A percentile compares a stretch with the other conserved stretches of the same genome.
These are phyloP conservation scores for Chaetogeoica ovagalla DNA, from an alignment of 2,888 invertebrate genomes.

Conservation along the genomic window DNA sequence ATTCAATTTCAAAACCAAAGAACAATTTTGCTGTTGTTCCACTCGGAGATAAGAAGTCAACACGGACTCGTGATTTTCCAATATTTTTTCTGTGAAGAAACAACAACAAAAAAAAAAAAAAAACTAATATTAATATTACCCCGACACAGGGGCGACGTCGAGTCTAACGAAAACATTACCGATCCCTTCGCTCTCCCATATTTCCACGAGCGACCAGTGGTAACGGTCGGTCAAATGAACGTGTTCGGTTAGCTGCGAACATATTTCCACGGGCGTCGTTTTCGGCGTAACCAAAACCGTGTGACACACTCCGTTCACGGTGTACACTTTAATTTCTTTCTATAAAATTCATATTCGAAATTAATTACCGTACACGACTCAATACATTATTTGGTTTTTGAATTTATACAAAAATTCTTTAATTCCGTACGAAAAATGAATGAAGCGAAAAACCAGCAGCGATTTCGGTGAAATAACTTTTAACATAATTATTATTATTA, in stretches of 20 bases:
- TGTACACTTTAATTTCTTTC: conserved; percentile 26
- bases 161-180: background rate
- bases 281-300: background rate
- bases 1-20: background rate
- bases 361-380: background rate
- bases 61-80: conserved; percentile 34
- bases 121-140: background rate
- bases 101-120: background rate
- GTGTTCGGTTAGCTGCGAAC: background rate
- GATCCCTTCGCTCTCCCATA: conserved; percentile 27
- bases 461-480: too few relatives aligned
- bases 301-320: background rate
- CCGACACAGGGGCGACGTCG: background rate
- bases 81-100: conserved; percentile 15
- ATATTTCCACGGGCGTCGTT: conserved; percentile 19
- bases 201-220: conserved; percentile 9
- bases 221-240: background rate
- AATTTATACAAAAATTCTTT: too few relatives aligned
- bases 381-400: too few relatives aligned
- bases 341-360: conserved; percentile 2
- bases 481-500: too few relatives aligned
- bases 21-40: background rate
- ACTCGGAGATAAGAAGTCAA: background rate
- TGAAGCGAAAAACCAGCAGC: too few relatives aligned
- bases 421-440: too few relatives aligned